Evolutionary conservation across 1,140 invertebrate species (phyloP), one percentile per base, ranked within the genome.

Genomic region (Aphaenogaster rudis): DNA sequence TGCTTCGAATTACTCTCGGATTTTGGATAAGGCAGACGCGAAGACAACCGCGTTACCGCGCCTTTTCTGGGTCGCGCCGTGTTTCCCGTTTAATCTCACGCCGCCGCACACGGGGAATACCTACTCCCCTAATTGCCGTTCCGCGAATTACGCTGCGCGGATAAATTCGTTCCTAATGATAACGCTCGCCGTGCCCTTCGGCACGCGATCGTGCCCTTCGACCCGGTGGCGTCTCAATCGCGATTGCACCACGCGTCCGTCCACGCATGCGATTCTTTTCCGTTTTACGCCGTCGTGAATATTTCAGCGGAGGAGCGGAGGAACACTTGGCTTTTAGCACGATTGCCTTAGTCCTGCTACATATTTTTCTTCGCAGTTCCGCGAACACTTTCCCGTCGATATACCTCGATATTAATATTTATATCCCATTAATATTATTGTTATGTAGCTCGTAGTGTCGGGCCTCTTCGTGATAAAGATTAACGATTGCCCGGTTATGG

Each of bases 391-490:
- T 45, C 13, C 3, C 7, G n/a, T 81, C 50, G 59, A 57, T 57
- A 21, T 39, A 13, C 13, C n/a, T 33, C n/a, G 50, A 71, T 11
- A 57, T 74, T 74, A 64, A 74, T 84, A 84, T 84, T 59, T 74
- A 61, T 76, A 76, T 50, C 2, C 57, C 7, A 63, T 74, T 84
- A 61, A 50, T 74, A 39, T 45, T 39, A 74, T 84, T 84, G 69
- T 74, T 76, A 59, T 61, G 9, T 36, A 42, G 21, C 52, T 39
- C 54, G 39, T 33, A 48, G 54, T 59, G 67, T 84, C 28, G 67
- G 17, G 50, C 17, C 71, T 57, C 69, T 61, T 84, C 13, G 39
- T 84, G 80, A 84, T 84, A 84, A 61, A 76, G 80, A 84, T 84
- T 74, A 84, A 84, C 80, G 80, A 84, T 13, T 61, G 54, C 8